A percentile compares a stretch with the other conserved stretches of the same genome.
Evolutionary conservation across 1,140 invertebrate species (phyloP).

Genomic region (Steinernema feltiae): DNA sequence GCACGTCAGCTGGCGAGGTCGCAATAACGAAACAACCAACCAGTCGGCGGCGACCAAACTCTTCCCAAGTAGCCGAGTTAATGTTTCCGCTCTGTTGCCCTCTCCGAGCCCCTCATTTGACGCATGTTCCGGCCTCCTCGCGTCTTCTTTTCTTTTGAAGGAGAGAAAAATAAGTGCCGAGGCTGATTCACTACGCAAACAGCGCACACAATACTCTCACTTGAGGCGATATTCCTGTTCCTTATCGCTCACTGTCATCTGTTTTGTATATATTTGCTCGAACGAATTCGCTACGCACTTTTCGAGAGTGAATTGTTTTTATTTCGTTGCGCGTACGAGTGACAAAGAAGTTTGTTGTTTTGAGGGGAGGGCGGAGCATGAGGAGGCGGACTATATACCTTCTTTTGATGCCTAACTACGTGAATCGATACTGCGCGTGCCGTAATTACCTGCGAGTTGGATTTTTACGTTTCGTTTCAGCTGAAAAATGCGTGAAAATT

Average conservation of each 20-base stretch:
- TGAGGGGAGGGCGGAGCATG: background rate
- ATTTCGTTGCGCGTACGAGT: background rate
- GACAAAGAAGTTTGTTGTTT: background rate
- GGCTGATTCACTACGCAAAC: slow-evolving; percentile 1
- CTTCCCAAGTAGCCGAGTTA: background rate
- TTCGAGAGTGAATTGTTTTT: too few species aligned
- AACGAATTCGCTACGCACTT: too few species aligned
- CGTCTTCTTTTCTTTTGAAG: background rate
- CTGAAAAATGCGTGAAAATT: too few species aligned
- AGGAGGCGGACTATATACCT: background rate
- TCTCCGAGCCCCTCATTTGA: background rate
- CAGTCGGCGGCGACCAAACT: background rate
- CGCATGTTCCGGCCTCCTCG: background rate
- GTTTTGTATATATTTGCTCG: background rate
- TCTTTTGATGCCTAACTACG: background rate
- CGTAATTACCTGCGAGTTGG: background rate
- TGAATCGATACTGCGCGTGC: background rate
- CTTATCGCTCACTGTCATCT: background rate
- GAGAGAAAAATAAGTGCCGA: slow-evolving; percentile 5
- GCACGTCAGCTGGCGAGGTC: slow-evolving; percentile 9
- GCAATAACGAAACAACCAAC: slow-evolving; percentile 1
- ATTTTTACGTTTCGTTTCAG: too few species aligned
- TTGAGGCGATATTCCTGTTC: background rate
- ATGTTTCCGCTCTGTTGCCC: slow-evolving; percentile 13
- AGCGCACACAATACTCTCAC: background rate